phyloP scores from a whole-genome alignment of 2,797 vertebrate species.

The Myripristis murdjan region DNA sequence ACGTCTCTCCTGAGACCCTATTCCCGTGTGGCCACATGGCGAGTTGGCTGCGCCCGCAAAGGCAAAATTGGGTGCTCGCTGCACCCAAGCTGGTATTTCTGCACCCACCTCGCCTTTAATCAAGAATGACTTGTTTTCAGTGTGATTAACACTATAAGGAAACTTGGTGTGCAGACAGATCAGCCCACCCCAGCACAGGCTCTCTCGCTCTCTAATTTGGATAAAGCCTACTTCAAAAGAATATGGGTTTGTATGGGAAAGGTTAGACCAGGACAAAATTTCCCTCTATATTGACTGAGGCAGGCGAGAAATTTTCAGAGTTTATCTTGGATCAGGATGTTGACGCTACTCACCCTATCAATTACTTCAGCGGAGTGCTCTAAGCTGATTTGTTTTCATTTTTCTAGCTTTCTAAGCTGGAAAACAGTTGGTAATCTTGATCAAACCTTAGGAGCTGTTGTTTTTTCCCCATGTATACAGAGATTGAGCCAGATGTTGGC shows the following conservation, averaged over 20 bases:
- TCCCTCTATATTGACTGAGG: slow-evolving; percentile 44
- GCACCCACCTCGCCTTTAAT: slow-evolving; percentile 84
- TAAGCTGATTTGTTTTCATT: neutral
- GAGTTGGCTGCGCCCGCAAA: slow-evolving; percentile 81
- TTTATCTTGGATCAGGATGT: slow-evolving; percentile 32
- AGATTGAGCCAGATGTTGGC: slow-evolving; percentile 3
- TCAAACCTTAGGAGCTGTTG: no score
- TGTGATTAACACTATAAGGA: slow-evolving; percentile 85
- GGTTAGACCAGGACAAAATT: slow-evolving; percentile 68
- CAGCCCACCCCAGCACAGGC: slow-evolving; percentile 70
- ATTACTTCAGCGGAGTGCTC: slow-evolving; percentile 21
- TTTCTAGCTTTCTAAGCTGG: no score
- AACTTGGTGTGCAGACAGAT: slow-evolving; percentile 77
- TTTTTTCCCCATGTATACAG: slow-evolving; percentile 18
- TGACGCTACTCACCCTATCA: neutral
- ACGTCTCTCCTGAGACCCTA: slow-evolving; percentile 76
- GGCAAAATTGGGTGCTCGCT: slow-evolving; percentile 76
- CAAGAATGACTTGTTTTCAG: slow-evolving; percentile 79
- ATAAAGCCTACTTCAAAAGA: slow-evolving; percentile 71
- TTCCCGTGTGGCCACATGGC: slow-evolving; percentile 75
- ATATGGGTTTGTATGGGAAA: slow-evolving; percentile 72
- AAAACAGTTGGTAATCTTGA: no score
- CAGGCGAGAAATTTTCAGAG: slow-evolving; percentile 39
- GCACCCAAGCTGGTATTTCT: slow-evolving; percentile 84
- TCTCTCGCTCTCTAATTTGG: slow-evolving; percentile 82